Evolutionary conservation across 2,113 vertebrate genomes (phyloP).

Genomic region (Pao palembangensis): DNA sequence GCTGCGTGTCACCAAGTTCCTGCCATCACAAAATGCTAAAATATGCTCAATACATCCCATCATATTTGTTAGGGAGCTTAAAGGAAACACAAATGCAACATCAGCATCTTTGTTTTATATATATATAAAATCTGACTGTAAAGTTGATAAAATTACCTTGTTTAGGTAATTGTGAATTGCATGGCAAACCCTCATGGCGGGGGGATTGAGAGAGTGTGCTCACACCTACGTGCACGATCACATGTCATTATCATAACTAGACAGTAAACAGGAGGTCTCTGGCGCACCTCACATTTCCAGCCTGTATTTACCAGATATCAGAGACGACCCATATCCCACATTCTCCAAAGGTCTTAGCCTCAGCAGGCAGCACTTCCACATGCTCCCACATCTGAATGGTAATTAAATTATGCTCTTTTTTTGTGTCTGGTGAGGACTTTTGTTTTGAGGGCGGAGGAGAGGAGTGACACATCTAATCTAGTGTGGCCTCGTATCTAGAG

Average conservation of each 20-base stretch:
- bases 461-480: constrained; percentile 91
- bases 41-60: too few species aligned
- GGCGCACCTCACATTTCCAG: constrained; percentile 61
- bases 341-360: constrained; percentile 32
- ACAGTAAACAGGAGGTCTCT: constrained; percentile 32
- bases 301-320: constrained; percentile 74
- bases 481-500: constrained; percentile 87
- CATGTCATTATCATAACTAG: constrained; percentile 51
- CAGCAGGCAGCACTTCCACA: constrained; percentile 19
- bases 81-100: not conserved
- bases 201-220: too few species aligned
- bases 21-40: not conserved
- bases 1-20: not conserved
- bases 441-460: constrained; percentile 62
- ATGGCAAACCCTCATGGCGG: too few species aligned
- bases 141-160: too few species aligned
- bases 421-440: constrained; percentile 56
- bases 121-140: too few species aligned
- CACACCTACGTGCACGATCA: too few species aligned
- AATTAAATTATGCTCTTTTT: constrained; percentile 51
- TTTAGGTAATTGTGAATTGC: too few species aligned
- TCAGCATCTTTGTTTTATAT: not conserved
- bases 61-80: not conserved
- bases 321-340: constrained; percentile 82
- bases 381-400: constrained; percentile 57